Evolutionary conservation across 1,140 invertebrate species (phyloP).

Genomic region (Pseudachorutes palmiensis): DNA sequence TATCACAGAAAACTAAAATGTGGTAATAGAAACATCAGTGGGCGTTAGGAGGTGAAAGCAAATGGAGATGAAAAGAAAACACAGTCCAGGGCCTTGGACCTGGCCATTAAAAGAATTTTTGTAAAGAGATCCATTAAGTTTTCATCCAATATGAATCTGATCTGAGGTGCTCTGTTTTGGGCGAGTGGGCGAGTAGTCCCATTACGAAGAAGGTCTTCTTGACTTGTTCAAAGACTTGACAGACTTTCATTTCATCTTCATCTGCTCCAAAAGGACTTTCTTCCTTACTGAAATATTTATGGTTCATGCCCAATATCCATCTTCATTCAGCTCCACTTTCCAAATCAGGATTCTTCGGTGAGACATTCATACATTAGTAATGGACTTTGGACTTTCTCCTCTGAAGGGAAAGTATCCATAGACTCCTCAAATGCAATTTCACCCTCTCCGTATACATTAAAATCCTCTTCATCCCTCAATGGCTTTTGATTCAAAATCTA

Average conservation of each 20-base stretch:
- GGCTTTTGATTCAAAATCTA: no score
- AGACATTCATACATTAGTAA: conserved; percentile 13
- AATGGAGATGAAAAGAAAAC: not conserved
- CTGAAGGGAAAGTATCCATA: no score
- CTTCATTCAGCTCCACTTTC: not conserved
- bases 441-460: no score
- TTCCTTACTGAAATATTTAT: conserved; percentile 11
- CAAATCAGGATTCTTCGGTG: not conserved
- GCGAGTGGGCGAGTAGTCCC: no score
- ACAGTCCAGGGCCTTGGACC: not conserved
- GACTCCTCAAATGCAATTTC: no score
- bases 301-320: conserved; percentile 9
- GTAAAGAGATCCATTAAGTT: not conserved
- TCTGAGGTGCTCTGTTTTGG: no score
- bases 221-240: not conserved
- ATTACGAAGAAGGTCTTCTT: no score
- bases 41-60: not conserved
- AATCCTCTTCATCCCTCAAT: no score
- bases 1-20: not conserved
- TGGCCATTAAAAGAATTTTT: not conserved
- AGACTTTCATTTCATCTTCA: conserved; percentile 12
- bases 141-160: not conserved
- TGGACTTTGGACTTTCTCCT: no score
- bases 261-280: not conserved
- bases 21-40: conserved; percentile 9